Conservation (phyloP, 2,797 vertebrate genomes). For the Danio tinwini region DNA sequence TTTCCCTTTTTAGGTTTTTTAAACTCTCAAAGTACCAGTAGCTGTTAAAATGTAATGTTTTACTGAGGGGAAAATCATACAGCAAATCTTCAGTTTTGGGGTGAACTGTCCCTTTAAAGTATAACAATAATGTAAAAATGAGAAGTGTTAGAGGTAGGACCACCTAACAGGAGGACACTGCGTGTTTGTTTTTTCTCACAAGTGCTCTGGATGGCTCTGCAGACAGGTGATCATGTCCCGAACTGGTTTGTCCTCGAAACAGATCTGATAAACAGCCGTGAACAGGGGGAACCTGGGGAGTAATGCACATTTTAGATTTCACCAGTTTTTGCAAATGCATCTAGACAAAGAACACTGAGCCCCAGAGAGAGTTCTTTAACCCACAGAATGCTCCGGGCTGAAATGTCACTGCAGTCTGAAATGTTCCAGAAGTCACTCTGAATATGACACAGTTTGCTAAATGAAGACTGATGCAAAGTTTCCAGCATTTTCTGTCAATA, state of each 20-base stretch:
- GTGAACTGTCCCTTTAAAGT: neutral
- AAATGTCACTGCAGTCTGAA: neutral
- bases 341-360: neutral
- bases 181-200: constrained; percentile 65
- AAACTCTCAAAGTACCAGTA: too few relatives aligned
- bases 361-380: neutral
- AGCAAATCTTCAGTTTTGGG: too few relatives aligned
- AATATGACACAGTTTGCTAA: neutral
- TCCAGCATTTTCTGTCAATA: neutral
- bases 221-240: constrained; percentile 87
- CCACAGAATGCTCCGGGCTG: neutral
- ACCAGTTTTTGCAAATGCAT: constrained; percentile 1
- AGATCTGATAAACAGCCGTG: constrained; percentile 88
- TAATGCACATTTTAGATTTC: neutral
- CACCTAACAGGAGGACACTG: constrained; percentile 9
- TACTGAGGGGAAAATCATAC: too few relatives aligned
- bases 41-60: too few relatives aligned
- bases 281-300: constrained; percentile 87
- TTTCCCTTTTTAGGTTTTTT: too few relatives aligned
- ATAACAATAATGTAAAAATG: constrained; percentile 2
- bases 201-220: constrained; percentile 87
- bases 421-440: neutral
- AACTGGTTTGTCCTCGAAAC: constrained; percentile 85
- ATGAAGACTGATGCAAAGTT: neutral
- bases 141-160: constrained; percentile 30